These are phyloP conservation scores for Apaloderma vittatum DNA, from an alignment of 2,113 vertebrate species.

Conservation along the genomic window DNA sequence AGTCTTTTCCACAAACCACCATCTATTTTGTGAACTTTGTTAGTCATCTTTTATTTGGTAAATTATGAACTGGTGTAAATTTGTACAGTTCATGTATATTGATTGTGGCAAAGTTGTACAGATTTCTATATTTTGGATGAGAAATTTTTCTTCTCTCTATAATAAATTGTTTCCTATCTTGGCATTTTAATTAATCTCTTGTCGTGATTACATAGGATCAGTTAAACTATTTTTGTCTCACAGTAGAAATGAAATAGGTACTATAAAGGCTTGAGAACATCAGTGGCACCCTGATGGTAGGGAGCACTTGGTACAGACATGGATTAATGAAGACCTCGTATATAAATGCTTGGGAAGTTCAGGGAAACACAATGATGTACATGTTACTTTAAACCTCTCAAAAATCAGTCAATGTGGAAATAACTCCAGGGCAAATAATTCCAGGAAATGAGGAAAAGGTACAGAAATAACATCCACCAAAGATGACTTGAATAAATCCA, in stretches of 20 bases:
- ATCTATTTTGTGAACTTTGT: slow-evolving; percentile 98
- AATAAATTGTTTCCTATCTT: slow-evolving; percentile 98
- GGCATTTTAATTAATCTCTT: slow-evolving; percentile 89
- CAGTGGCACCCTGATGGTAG: slow-evolving; percentile 64
- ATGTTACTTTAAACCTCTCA: slow-evolving; percentile 42
- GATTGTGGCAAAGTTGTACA: slow-evolving; percentile 99
- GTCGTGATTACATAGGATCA: slow-evolving; percentile 83
- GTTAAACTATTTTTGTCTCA: slow-evolving; percentile 69
- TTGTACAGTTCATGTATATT: slow-evolving; percentile 99
- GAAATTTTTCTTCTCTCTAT: slow-evolving; percentile 99
- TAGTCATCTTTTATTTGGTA: slow-evolving; percentile 96
- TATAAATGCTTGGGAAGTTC: slow-evolving; percentile 47
- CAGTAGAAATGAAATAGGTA: slow-evolving; percentile 62
- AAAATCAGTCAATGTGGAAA: slow-evolving; percentile 69
- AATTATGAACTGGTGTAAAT: slow-evolving; percentile 99
- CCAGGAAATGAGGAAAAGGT: slow-evolving; percentile 75
- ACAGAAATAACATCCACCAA: slow-evolving; percentile 75
- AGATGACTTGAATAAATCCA: slow-evolving; percentile 74
- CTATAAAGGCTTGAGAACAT: slow-evolving; percentile 43
- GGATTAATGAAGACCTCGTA: slow-evolving; percentile 60
- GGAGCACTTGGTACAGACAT: slow-evolving; percentile 38
- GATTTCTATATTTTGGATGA: slow-evolving; percentile 99
- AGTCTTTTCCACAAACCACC: slow-evolving; percentile 89
- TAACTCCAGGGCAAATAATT: slow-evolving; percentile 68
- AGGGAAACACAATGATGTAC: slow-evolving; percentile 56